Percentiles rank a stretch among this genome's conserved stretches.
These are phyloP conservation scores for Muscidifurax raptorellus DNA, from an alignment of 1,140 invertebrate species.

Conservation along the genomic window DNA sequence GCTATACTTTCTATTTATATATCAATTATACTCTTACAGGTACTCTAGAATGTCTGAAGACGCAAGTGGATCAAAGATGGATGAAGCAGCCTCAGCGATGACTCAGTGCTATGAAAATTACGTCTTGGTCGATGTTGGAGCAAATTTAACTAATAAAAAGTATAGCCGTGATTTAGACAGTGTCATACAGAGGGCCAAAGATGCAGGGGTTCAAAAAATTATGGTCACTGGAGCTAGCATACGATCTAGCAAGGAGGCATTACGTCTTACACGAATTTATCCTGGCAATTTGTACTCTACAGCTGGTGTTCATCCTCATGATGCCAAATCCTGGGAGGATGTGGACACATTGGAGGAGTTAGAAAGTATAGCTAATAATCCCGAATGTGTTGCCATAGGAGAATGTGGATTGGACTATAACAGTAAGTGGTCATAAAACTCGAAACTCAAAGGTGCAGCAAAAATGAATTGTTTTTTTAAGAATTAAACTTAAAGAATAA, in stretches of 20 bases:
- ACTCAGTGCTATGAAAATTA: constrained; percentile 88
- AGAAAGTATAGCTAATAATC: constrained; percentile 83
- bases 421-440: constrained; percentile 70
- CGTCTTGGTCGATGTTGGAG: constrained; percentile 94
- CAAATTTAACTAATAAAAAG: constrained; percentile 97
- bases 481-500: not conserved
- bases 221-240: constrained; percentile 95
- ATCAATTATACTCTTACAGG: not conserved
- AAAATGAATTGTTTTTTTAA: not conserved
- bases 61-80: constrained; percentile 60
- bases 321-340: constrained; percentile 95
- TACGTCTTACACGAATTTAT: constrained; percentile 90
- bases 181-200: constrained; percentile 93
- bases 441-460: no score
- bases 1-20: not conserved
- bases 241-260: constrained; percentile 91
- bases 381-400: constrained; percentile 94
- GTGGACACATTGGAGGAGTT: constrained; percentile 83
- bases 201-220: constrained; percentile 95
- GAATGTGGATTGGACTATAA: constrained; percentile 97
- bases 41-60: constrained; percentile 67
- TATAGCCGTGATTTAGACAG: constrained; percentile 94
- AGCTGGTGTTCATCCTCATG: constrained; percentile 95
- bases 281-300: constrained; percentile 94
- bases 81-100: constrained; percentile 70